Base-by-base conservation (phyloP, 1,140 invertebrate genomes). In the Cydia strobilella region DNA sequence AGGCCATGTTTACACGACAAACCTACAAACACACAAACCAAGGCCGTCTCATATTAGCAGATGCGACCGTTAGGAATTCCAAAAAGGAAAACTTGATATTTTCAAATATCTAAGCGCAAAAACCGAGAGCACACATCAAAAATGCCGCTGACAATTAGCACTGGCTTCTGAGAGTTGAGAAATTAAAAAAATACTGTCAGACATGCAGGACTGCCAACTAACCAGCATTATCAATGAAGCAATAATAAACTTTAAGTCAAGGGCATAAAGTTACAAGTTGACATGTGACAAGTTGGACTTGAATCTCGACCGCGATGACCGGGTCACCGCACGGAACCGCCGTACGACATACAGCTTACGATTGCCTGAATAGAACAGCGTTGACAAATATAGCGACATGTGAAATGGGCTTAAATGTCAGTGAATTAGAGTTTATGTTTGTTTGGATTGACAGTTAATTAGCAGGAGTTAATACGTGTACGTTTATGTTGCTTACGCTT, bases 241-340 rank as follows among this genome's bases (percentile, higher is more conserved):
- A 4, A 59, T 23, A 59, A 12, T 59, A 10, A 10, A 23, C 54
- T 59, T 12, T 59, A 59, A 59, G 54, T 59, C 20, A n/a, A 23
- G 12, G 7, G 9, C 0, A 59, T 59, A 59, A 59, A 23, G 54
- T 15, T 25, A 25, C 1, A 25, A 20, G 7, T 23, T 12, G 0
- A 59, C 18, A 54, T n/a, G 20, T 59, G 54, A 59, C 20, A 59
- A 75, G 54, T 65, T 63, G 54, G 66, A 72, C 66, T 69, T 23
- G 74, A 73, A 83, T 84, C 78, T 83, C 84, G 83, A 81, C 79
- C 81, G 76, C 75, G 75, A 74, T 87, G 86, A 86, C 87, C 87
- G 74, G 87, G 87, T 90, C 84, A 89, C 81, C 76, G 80, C 80
- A 83, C 86, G 87, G 89, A 90, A 82, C 85, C 80, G 75, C 27